Evolutionary conservation across 2,888 invertebrate species (phyloP).

Genomic region (Scaptomyza tumidula): DNA sequence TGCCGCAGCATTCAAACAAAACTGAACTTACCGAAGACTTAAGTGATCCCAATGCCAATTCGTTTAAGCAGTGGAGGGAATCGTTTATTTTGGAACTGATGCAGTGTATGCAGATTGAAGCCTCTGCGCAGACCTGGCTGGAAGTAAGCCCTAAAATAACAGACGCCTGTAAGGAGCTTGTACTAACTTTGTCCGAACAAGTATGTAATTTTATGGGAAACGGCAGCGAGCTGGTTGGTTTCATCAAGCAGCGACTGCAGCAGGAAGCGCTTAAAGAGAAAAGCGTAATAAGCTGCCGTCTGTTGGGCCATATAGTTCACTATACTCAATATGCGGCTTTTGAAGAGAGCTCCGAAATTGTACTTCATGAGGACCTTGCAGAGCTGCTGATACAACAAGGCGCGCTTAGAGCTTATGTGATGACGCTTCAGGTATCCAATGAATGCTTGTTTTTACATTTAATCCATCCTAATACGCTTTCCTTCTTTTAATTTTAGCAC

Average conservation of each 20-base stretch:
- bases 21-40: constrained; percentile 79
- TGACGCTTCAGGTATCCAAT: constrained; percentile 73
- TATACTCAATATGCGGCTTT: constrained; percentile 73
- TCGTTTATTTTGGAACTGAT: constrained; percentile 68
- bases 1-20: constrained; percentile 34
- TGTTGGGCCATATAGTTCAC: constrained; percentile 67
- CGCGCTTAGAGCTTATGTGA: constrained; percentile 70
- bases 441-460: neutral
- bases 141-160: constrained; percentile 47
- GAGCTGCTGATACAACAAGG: constrained; percentile 67
- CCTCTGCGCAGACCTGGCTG: constrained; percentile 72
- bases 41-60: constrained; percentile 80
- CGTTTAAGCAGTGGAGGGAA: constrained; percentile 80
- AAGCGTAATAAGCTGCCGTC: constrained; percentile 69
- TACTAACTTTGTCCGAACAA: constrained; percentile 73
- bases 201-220: constrained; percentile 70
- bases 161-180: constrained; percentile 49
- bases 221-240: constrained; percentile 62
- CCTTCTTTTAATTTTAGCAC: constrained; percentile 53
- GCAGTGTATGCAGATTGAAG: constrained; percentile 71
- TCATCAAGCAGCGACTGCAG: constrained; percentile 76
- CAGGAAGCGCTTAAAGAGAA: constrained; percentile 56
- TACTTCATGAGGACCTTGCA: constrained; percentile 79
- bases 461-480: neutral
- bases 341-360: constrained; percentile 77